Conservation (phyloP, 2,113 vertebrate genomes). For the Tamias sibiricus region DNA sequence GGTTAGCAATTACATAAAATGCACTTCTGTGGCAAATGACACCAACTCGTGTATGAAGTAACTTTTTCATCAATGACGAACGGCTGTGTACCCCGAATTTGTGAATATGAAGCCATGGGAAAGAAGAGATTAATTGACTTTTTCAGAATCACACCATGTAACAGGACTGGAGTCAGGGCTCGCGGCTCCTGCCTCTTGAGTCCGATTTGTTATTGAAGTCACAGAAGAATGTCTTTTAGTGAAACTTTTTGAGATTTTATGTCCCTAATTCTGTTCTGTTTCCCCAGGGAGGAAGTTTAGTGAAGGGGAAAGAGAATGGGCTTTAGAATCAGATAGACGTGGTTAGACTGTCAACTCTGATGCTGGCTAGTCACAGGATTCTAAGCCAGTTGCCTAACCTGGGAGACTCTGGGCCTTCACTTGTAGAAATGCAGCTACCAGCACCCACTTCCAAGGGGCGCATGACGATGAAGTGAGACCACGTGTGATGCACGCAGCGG, state of each 20-base stretch:
- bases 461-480: neutral
- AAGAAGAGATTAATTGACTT: slow-evolving; percentile 48
- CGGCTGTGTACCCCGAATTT: neutral
- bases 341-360: slow-evolving; percentile 67
- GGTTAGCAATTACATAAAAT: neutral
- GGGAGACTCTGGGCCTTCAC: neutral
- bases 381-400: slow-evolving; percentile 9
- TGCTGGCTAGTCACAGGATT: slow-evolving; percentile 7
- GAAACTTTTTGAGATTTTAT: slow-evolving; percentile 76
- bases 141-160: neutral
- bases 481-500: neutral
- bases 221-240: slow-evolving; percentile 65
- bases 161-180: neutral
- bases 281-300: slow-evolving; percentile 73
- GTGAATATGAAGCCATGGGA: neutral
- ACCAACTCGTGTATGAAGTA: neutral
- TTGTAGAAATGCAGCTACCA: neutral
- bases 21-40: slow-evolving; percentile 34
- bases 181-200: neutral
- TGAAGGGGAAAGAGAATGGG: slow-evolving; percentile 72
- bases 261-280: slow-evolving; percentile 67
- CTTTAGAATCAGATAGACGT: slow-evolving; percentile 57
- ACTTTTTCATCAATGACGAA: neutral
- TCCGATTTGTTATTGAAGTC: slow-evolving; percentile 63
- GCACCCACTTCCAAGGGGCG: neutral